Percentiles rank a stretch among this genome's conserved stretches.
phyloP scores from a whole-genome alignment of 2,888 invertebrate genomes.

The Hyles lineata region DNA sequence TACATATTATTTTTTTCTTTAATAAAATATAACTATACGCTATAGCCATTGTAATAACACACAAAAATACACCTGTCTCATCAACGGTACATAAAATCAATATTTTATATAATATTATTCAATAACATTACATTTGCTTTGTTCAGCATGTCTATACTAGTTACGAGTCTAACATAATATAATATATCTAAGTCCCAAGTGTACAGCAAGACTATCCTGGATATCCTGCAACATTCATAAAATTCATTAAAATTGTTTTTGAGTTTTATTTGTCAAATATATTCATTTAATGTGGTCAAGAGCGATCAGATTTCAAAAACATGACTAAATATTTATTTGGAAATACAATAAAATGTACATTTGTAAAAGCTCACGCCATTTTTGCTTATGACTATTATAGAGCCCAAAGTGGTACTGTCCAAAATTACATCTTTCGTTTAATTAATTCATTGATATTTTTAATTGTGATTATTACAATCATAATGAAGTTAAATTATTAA shows the following conservation, averaged over 20 bases:
- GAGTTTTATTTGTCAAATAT: not conserved
- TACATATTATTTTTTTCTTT: slow-evolving; percentile 62
- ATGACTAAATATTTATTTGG: too few species aligned
- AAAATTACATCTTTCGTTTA: too few species aligned
- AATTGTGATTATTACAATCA: too few species aligned
- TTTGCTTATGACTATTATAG: too few species aligned
- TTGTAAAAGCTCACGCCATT: too few species aligned
- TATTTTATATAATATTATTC: slow-evolving; percentile 48
- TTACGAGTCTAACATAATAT: slow-evolving; percentile 35
- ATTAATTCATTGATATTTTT: too few species aligned
- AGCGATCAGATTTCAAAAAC: too few species aligned
- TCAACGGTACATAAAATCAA: slow-evolving; percentile 71
- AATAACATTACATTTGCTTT: slow-evolving; percentile 36
- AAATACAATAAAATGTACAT: too few species aligned
- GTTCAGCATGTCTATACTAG: slow-evolving; percentile 35
- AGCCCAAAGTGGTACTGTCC: too few species aligned
- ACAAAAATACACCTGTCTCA: slow-evolving; percentile 80
- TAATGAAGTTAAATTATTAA: too few species aligned
- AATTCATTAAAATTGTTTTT: not conserved
- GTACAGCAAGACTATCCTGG: slow-evolving; percentile 54
- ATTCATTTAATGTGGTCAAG: not conserved
- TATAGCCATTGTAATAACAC: slow-evolving; percentile 77
- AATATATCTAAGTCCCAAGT: slow-evolving; percentile 39
- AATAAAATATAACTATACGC: slow-evolving; percentile 82
- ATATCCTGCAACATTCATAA: slow-evolving; percentile 26